Percentiles rank a stretch among this genome's conserved stretches.
Conservation (phyloP, 2,888 invertebrate genomes). For the Pristionchus arcanus region DNA sequence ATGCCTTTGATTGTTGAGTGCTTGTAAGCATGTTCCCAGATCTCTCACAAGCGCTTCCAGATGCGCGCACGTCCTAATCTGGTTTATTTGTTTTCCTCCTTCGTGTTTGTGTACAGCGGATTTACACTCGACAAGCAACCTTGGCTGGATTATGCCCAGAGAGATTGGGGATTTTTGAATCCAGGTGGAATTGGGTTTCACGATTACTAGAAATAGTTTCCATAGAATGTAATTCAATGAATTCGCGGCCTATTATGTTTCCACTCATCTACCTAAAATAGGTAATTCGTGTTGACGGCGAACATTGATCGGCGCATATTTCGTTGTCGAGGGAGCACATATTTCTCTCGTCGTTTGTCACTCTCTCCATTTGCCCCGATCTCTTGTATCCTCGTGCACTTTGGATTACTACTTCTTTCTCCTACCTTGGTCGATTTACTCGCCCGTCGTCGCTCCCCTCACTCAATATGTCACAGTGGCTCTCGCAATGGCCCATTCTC, state of each 20-base stretch:
- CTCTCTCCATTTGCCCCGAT: background rate
- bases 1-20: too few species aligned
- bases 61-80: background rate
- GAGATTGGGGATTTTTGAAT: background rate
- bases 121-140: background rate
- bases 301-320: background rate
- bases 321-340: background rate
- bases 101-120: background rate
- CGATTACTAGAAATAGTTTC: background rate
- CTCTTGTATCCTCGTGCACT: background rate
- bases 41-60: too few species aligned
- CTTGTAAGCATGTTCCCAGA: too few species aligned
- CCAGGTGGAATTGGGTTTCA: background rate
- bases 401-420: background rate
- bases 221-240: background rate
- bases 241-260: background rate
- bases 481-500: background rate
- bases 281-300: background rate
- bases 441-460: background rate
- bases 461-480: background rate
- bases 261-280: background rate
- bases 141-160: background rate
- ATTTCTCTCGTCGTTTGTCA: background rate
- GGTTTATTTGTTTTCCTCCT: conserved; percentile 9
- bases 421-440: background rate